Percentiles rank a stretch among this genome's conserved stretches.
These are phyloP conservation scores for Stomorhina lunata DNA, from an alignment of 2,888 invertebrate species.

Conservation along the genomic window DNA sequence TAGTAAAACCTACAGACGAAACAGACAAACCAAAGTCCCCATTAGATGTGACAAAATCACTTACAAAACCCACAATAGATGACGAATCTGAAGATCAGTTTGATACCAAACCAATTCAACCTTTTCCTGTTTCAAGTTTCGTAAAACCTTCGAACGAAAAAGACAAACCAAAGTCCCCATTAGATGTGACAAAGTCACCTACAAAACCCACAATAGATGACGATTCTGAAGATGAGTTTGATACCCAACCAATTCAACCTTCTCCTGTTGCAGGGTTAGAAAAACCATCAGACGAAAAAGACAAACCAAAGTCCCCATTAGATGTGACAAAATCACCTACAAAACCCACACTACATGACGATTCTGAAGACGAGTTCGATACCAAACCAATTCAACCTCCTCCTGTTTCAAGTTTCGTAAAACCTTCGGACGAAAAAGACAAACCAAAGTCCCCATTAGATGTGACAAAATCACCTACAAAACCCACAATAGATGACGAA, in stretches of 20 bases:
- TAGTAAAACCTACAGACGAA: neutral
- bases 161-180: neutral
- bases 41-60: neutral
- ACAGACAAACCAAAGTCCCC: neutral
- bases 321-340: too few species aligned
- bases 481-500: neutral
- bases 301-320: too few species aligned
- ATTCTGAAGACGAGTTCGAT: too few species aligned
- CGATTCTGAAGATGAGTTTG: too few species aligned
- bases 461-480: slow-evolving; percentile 22
- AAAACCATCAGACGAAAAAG: too few species aligned
- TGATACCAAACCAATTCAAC: neutral
- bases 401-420: too few species aligned
- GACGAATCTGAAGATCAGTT: neutral
- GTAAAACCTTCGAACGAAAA: too few species aligned
- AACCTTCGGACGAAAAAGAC: neutral
- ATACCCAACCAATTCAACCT: too few species aligned
- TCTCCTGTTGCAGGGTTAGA: too few species aligned
- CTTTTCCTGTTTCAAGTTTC: too few species aligned
- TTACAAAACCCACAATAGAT: neutral
- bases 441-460: neutral
- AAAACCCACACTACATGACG: too few species aligned
- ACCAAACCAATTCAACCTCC: too few species aligned
- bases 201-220: neutral
- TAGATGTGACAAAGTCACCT: neutral